Evolutionary conservation across 1,140 invertebrate genomes (phyloP).

Genomic region (Bombus breviceps): DNA sequence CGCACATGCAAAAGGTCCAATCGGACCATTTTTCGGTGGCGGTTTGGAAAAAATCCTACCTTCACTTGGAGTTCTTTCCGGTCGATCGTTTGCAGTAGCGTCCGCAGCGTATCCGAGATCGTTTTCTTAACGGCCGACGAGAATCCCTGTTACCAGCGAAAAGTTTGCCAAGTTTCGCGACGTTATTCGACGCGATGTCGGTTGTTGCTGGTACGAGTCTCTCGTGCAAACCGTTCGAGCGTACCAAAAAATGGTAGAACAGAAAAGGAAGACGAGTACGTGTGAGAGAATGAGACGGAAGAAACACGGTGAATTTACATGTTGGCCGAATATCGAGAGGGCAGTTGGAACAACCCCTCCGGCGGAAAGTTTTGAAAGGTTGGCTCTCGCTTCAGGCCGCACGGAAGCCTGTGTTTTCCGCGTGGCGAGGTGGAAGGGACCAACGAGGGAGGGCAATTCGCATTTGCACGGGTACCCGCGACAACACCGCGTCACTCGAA

Average conservation of each 20-base stretch:
- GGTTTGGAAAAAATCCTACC: neutral
- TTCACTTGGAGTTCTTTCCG: neutral
- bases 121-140: neutral
- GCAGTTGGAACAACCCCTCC: neutral
- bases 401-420: neutral
- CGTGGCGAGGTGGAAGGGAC: neutral
- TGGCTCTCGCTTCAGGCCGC: neutral
- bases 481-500: slow-evolving; percentile 21
- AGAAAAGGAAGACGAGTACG: no score
- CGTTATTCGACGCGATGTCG: neutral
- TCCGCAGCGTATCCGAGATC: neutral
- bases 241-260: no score
- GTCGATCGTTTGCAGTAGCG: neutral
- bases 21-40: neutral
- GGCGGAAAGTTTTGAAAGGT: slow-evolving; percentile 25
- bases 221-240: neutral
- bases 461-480: slow-evolving; percentile 22
- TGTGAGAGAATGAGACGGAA: neutral
- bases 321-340: slow-evolving; percentile 36
- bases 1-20: neutral
- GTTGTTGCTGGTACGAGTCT: neutral
- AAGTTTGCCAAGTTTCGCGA: slow-evolving; percentile 16
- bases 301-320: slow-evolving; percentile 22
- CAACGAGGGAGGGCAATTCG: no score
- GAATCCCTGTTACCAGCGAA: neutral